Evolutionary conservation across 2,113 vertebrate species (phyloP).

Genomic region (Serilophus lunatus): DNA sequence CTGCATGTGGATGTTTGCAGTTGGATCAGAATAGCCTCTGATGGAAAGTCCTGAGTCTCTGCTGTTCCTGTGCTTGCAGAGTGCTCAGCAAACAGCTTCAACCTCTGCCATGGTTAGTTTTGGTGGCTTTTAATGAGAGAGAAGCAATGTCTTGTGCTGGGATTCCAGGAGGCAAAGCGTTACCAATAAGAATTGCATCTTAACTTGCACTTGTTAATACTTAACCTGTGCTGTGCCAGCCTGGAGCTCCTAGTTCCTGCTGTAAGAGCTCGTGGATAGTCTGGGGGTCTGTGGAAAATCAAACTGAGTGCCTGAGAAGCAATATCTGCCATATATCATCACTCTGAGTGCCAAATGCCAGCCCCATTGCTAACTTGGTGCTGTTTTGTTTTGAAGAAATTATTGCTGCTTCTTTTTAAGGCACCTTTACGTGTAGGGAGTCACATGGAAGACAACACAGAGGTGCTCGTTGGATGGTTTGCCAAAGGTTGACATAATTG

Average conservation of each 20-base stretch:
- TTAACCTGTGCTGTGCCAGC: too few species aligned
- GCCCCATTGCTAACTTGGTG: not conserved
- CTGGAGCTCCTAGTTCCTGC: not conserved
- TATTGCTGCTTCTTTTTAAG: not conserved
- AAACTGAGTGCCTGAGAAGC: not conserved
- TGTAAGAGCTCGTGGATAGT: not conserved
- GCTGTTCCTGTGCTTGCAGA: not conserved
- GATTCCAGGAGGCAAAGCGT: not conserved
- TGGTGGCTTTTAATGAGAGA: not conserved
- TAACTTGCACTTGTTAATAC: not conserved
- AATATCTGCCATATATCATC: not conserved
- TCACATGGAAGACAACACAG: not conserved
- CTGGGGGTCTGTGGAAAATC: not conserved
- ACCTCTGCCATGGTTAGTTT: not conserved
- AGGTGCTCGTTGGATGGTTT: not conserved
- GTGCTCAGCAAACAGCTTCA: not conserved
- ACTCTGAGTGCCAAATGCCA: not conserved
- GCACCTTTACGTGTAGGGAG: accelerated
- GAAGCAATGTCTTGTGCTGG: not conserved
- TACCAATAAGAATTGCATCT: not conserved
- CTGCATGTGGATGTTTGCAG: not conserved
- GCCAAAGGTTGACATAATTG: not conserved
- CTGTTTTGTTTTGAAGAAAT: not conserved
- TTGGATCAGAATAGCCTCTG: not conserved
- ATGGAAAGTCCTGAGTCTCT: not conserved